phyloP scores from a whole-genome alignment of 2,113 vertebrate species.

The Benitochromis conjunctus region DNA sequence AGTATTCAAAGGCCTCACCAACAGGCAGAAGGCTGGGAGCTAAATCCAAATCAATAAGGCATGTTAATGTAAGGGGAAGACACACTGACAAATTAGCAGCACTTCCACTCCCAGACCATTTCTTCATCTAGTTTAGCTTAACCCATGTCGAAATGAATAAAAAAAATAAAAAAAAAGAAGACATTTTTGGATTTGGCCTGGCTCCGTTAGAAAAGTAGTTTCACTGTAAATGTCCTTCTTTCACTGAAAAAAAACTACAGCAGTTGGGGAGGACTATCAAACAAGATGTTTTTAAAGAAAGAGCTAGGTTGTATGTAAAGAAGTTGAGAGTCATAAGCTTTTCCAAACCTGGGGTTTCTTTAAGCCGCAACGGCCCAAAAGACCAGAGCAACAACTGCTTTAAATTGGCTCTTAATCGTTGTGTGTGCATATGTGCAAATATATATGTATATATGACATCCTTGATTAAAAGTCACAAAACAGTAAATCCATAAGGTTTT shows the following conservation, averaged over 20 bases:
- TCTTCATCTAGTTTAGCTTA: slow-evolving; percentile 12
- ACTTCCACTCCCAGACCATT: neutral
- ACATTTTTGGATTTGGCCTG: neutral
- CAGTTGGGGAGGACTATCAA: neutral
- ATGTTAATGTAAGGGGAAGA: neutral
- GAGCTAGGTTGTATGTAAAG: neutral
- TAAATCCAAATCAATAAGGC: slow-evolving; percentile 5
- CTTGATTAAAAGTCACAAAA: neutral
- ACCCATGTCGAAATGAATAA: neutral
- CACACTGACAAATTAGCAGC: neutral
- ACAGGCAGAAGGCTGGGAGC: neutral
- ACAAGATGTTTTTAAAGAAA: neutral
- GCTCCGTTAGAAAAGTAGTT: slow-evolving; percentile 11
- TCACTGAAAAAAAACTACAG: neutral
- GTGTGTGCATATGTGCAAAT: neutral
- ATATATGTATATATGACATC: neutral
- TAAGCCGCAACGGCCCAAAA: neutral
- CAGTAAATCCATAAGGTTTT: neutral
- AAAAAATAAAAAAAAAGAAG: neutral
- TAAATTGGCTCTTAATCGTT: neutral
- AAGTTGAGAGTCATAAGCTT: neutral
- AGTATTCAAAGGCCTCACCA: neutral
- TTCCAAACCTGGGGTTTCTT: neutral
- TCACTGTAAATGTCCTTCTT: neutral
- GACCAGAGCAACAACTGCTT: neutral